These are phyloP conservation scores for Knipowitschia caucasica DNA, from an alignment of 2,797 vertebrate species.

Conservation along the genomic window DNA sequence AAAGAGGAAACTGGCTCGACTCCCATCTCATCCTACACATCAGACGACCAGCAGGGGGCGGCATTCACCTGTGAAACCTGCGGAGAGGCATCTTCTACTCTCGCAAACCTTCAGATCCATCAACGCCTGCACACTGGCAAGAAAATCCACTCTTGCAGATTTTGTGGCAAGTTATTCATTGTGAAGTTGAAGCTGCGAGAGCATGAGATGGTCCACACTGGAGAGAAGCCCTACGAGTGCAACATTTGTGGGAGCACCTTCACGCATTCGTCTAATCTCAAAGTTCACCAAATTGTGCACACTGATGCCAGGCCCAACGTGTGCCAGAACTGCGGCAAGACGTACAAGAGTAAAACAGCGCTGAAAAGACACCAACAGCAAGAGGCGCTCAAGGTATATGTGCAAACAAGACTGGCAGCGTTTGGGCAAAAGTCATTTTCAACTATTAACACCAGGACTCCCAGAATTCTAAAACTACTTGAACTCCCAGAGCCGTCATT, in stretches of 20 bases:
- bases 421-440: not conserved
- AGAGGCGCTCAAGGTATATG: not conserved
- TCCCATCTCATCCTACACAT: not conserved
- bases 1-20: slow-evolving; percentile 1
- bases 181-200: not conserved
- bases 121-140: not conserved
- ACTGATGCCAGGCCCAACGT: not conserved
- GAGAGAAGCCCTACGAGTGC: not conserved
- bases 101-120: not conserved
- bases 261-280: not conserved
- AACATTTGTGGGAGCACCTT: slow-evolving; percentile 1
- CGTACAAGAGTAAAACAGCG: slow-evolving; percentile 4
- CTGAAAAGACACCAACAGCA: not conserved
- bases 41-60: not conserved
- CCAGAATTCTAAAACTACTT: no score
- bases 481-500: no score
- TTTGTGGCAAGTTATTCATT: not conserved
- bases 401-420: no score
- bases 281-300: not conserved
- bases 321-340: slow-evolving; percentile 1
- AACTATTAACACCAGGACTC: no score
- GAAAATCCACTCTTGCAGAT: not conserved
- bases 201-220: not conserved
- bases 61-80: not conserved
- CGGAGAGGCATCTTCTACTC: not conserved